These are phyloP conservation scores for Leptogaster cylindrica DNA, from an alignment of 2,888 invertebrate genomes.

Conservation along the genomic window DNA sequence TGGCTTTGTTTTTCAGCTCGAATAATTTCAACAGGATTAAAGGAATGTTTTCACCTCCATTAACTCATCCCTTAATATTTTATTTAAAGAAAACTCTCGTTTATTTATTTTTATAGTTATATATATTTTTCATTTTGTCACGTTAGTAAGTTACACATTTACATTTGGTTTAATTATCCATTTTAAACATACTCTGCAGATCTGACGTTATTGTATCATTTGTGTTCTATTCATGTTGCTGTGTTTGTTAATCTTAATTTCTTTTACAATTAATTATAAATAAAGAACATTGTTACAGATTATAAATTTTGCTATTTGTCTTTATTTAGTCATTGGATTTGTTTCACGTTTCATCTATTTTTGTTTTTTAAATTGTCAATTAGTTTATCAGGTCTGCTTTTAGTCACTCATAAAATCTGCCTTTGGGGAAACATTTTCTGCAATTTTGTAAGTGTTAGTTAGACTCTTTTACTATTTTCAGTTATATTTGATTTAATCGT, in stretches of 20 bases:
- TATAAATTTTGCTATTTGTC: slow-evolving; percentile 27
- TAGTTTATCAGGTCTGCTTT: too few relatives aligned
- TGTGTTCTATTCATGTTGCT: background rate
- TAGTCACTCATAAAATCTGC: too few relatives aligned
- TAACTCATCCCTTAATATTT: background rate
- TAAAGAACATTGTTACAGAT: slow-evolving; percentile 29
- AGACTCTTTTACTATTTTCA: too few relatives aligned
- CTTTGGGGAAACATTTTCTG: too few relatives aligned
- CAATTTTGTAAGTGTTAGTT: too few relatives aligned
- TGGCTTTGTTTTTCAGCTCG: too few relatives aligned
- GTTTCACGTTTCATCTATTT: too few relatives aligned
- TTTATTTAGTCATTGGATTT: background rate
- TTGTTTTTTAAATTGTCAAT: too few relatives aligned
- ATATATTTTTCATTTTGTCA: slow-evolving; percentile 24
- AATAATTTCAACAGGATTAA: too few relatives aligned
- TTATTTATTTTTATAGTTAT: slow-evolving; percentile 1
- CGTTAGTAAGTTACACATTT: slow-evolving; percentile 31
- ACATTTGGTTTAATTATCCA: slow-evolving; percentile 18
- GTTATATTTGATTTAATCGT: too few relatives aligned
- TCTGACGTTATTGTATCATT: slow-evolving; percentile 22
- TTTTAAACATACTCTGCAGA: slow-evolving; percentile 23
- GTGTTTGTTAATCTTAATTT: background rate
- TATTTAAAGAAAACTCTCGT: background rate
- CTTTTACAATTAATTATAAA: slow-evolving; percentile 10
- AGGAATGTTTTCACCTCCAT: too few relatives aligned